A percentile compares a stretch with the other conserved stretches of the same genome.
Conservation (phyloP, 2,888 invertebrate genomes). For the Mesorhabditis sp. region DNA sequence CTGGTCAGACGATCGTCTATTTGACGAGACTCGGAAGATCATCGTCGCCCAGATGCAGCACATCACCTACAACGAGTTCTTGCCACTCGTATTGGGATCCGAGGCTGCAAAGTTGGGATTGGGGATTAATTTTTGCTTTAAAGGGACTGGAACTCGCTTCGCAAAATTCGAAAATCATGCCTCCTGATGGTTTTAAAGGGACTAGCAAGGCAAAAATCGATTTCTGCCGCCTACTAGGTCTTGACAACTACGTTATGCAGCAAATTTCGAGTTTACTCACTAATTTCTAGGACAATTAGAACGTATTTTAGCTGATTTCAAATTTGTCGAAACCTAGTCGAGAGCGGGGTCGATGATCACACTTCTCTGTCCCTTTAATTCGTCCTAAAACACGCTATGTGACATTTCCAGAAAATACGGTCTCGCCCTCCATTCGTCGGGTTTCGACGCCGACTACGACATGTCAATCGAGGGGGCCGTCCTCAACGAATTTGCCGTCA, state of each 20-base stretch:
- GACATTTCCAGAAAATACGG: constrained; percentile 67
- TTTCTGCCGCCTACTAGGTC: too few relatives aligned
- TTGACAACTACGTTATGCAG: too few relatives aligned
- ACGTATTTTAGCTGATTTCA: too few relatives aligned
- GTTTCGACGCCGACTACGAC: constrained; percentile 65
- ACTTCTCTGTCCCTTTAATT: background rate
- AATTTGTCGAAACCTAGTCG: too few relatives aligned
- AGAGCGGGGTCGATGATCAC: too few relatives aligned
- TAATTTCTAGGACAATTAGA: too few relatives aligned
- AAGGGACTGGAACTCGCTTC: too few relatives aligned
- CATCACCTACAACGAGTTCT: constrained; percentile 60
- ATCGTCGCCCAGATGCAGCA: constrained; percentile 65
- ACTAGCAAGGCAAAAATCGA: too few relatives aligned
- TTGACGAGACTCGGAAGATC: constrained; percentile 60
- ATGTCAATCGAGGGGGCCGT: constrained; percentile 71
- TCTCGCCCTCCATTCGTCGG: constrained; percentile 71
- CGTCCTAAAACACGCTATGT: background rate
- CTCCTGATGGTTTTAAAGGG: too few relatives aligned
- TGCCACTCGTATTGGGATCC: constrained; percentile 51
- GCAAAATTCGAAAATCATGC: too few relatives aligned
- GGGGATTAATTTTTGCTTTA: too few relatives aligned
- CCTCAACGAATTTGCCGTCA: constrained; percentile 44
- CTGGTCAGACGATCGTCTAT: constrained; percentile 56
- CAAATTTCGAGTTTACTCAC: too few relatives aligned
- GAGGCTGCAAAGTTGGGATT: constrained; percentile 38